These are phyloP conservation scores for Nephila pilipes DNA, from an alignment of 1,140 invertebrate genomes.

Conservation along the genomic window DNA sequence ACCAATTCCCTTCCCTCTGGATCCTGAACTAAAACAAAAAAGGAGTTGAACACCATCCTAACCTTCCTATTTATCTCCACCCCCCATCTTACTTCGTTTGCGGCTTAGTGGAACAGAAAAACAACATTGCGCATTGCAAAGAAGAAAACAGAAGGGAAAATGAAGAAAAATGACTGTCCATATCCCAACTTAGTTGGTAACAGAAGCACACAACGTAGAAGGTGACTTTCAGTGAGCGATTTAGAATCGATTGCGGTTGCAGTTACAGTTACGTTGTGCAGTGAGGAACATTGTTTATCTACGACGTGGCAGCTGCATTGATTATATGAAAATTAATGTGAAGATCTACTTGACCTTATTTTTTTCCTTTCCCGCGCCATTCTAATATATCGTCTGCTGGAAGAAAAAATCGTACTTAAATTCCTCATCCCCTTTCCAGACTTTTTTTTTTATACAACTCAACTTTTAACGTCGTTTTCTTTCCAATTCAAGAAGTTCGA, in stretches of 20 bases:
- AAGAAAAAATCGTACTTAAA: neutral
- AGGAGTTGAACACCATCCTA: neutral
- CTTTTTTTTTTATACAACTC: neutral
- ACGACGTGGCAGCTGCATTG: conserved; percentile 19
- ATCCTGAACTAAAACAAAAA: neutral
- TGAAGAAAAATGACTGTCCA: conserved; percentile 16
- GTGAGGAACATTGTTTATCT: conserved; percentile 6
- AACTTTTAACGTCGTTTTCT: neutral
- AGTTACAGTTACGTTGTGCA: neutral
- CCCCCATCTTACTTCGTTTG: neutral
- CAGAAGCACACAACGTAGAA: neutral
- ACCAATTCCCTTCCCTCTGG: too few species aligned
- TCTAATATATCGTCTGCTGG: neutral
- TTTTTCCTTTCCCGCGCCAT: neutral
- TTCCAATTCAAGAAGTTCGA: neutral
- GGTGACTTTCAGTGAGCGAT: conserved; percentile 17
- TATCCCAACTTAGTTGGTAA: conserved; percentile 4
- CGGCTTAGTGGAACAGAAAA: neutral
- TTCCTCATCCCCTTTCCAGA: neutral
- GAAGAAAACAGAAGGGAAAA: neutral
- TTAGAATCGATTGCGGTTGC: neutral
- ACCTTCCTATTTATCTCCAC: neutral
- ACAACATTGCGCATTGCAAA: neutral
- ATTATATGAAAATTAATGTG: conserved; percentile 28
- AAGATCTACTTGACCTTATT: conserved; percentile 11